Percentiles rank a stretch among this genome's conserved stretches.
Conservation (phyloP, 2,888 invertebrate species). For the Ceramica pisi region DNA sequence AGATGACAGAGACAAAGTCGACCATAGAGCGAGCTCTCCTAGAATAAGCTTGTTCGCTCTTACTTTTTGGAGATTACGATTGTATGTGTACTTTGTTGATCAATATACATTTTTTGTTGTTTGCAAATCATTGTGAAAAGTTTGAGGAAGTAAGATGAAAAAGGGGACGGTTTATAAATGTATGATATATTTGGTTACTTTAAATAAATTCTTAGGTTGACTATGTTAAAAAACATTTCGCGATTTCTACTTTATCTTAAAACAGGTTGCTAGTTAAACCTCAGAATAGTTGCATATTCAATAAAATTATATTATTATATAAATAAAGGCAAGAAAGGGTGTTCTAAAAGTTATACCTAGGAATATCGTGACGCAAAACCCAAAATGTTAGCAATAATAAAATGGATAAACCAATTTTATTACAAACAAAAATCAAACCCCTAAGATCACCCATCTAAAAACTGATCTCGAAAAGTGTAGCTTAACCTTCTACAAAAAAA, state of each 20-base stretch:
- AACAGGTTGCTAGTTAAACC: too few species aligned
- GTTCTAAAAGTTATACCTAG: not conserved
- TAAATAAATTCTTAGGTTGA: not conserved
- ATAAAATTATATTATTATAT: too few species aligned
- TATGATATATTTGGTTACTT: not conserved
- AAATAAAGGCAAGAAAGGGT: not conserved
- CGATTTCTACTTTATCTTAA: too few species aligned
- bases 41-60: too few species aligned
- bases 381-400: too few species aligned
- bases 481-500: not conserved
- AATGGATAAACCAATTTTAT: too few species aligned
- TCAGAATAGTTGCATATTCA: too few species aligned
- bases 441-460: not conserved
- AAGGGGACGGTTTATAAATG: not conserved
- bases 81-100: slow-evolving; percentile 17
- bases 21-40: too few species aligned
- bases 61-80: too few species aligned
- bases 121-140: slow-evolving; percentile 5
- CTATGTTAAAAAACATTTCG: too few species aligned
- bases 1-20: too few species aligned
- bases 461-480: not conserved
- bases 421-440: not conserved
- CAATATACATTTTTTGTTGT: slow-evolving; percentile 40
- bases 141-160: not conserved
- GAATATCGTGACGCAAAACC: too few species aligned